phyloP scores from a whole-genome alignment of 2,888 invertebrate species.

The Caradrina clavipalpis region DNA sequence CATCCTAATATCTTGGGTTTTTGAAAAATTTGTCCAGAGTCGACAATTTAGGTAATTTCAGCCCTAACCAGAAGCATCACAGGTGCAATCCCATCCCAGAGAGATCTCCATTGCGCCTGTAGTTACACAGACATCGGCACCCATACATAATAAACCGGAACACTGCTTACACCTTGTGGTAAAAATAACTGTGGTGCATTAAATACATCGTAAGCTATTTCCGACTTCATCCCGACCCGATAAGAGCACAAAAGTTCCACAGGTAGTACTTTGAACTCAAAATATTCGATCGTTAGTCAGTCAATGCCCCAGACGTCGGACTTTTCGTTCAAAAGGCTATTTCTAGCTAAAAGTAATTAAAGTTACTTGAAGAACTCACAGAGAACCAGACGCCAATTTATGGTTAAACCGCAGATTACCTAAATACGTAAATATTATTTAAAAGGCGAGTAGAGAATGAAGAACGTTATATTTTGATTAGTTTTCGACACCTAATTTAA shows the following conservation, averaged over 20 bases:
- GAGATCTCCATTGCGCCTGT: no score
- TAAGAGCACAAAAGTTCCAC: slow-evolving; percentile 22
- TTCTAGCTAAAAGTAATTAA: slow-evolving; percentile 17
- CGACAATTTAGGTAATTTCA: no score
- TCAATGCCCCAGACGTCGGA: slow-evolving; percentile 16
- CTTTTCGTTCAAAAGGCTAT: slow-evolving; percentile 14
- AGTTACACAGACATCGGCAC: no score
- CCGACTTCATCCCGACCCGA: not conserved
- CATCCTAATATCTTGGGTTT: no score
- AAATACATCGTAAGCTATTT: slow-evolving; percentile 9
- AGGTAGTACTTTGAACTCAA: slow-evolving; percentile 36
- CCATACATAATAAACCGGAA: not conserved
- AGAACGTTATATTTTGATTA: no score
- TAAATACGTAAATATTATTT: no score
- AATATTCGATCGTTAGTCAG: slow-evolving; percentile 31
- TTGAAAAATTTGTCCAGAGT: no score
- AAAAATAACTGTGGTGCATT: not conserved
- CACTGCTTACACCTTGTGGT: not conserved
- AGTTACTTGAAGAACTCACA: not conserved
- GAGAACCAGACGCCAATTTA: not conserved
- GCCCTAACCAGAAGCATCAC: no score
- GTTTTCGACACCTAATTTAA: no score
- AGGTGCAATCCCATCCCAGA: no score
- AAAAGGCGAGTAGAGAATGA: no score
- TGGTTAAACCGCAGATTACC: no score